Percentiles rank a stretch among this genome's conserved stretches.
Conservation (phyloP, 2,797 vertebrate genomes). For the Ciconia nigra region DNA sequence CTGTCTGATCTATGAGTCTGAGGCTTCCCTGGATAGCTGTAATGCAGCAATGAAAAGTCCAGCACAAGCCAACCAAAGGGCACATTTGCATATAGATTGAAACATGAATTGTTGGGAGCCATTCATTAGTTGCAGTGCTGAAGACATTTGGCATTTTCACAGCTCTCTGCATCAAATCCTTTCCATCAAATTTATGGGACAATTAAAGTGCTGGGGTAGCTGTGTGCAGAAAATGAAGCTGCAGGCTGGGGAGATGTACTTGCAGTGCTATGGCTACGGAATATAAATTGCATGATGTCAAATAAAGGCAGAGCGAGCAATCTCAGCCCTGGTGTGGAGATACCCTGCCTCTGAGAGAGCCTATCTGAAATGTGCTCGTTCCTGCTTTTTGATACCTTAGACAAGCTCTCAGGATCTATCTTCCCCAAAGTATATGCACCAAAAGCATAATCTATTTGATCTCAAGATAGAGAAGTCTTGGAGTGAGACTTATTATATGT, state of each 20-base stretch:
- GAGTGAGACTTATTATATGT: not conserved
- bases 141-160: conserved; percentile 62
- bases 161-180: conserved; percentile 33
- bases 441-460: not conserved
- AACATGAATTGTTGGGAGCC: conserved; percentile 19
- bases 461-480: not conserved
- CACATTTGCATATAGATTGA: conserved; percentile 78
- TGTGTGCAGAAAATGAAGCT: conserved; percentile 25
- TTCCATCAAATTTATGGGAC: conserved; percentile 58
- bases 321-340: not conserved
- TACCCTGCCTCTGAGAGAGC: not conserved
- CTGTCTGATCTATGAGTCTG: conserved; percentile 35
- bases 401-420: not conserved
- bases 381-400: not conserved
- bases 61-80: conserved; percentile 42
- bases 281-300: conserved; percentile 16
- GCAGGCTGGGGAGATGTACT: not conserved
- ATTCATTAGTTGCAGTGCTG: conserved; percentile 24
- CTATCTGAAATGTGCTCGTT: not conserved
- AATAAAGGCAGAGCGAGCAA: not conserved
- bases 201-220: conserved; percentile 32
- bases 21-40: conserved; percentile 15
- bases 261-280: not conserved
- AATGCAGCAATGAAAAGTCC: conserved; percentile 13
- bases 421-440: not conserved